Conservation (phyloP, 2,797 vertebrate genomes). For the Spheniscus humboldti region DNA sequence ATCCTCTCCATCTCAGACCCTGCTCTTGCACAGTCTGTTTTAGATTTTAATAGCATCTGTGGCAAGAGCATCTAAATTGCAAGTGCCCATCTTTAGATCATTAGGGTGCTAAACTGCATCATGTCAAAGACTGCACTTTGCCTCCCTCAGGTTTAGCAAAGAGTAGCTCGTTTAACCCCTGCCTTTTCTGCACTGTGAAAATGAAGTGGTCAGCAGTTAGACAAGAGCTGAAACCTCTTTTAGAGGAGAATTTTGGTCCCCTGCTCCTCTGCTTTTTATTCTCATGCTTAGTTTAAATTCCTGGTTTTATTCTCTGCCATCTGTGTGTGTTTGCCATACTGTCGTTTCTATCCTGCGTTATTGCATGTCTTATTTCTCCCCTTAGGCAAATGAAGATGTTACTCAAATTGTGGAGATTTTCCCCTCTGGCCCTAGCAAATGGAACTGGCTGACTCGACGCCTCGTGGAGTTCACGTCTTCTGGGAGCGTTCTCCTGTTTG, state of each 20-base stretch:
- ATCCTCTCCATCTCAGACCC: neutral
- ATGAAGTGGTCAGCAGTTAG: neutral
- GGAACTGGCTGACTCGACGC: conserved; percentile 90
- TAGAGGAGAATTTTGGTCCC: neutral
- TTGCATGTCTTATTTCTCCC: neutral
- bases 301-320: neutral
- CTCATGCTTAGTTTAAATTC: neutral
- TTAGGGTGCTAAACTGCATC: neutral
- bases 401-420: conserved; percentile 95
- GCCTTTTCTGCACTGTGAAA: neutral
- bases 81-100: neutral
- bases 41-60: neutral
- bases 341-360: neutral
- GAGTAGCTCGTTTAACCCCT: neutral
- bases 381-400: conserved; percentile 95
- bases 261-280: neutral
- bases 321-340: neutral
- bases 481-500: conserved; percentile 94
- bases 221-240: neutral
- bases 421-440: conserved; percentile 85
- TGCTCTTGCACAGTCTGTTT: neutral
- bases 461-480: conserved; percentile 95
- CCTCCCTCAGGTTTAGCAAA: neutral
- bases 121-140: neutral
- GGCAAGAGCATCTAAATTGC: neutral